A percentile compares a stretch with the other conserved stretches of the same genome.
Conservation (phyloP, 2,888 invertebrate species). For the Cylloceria caligata region DNA sequence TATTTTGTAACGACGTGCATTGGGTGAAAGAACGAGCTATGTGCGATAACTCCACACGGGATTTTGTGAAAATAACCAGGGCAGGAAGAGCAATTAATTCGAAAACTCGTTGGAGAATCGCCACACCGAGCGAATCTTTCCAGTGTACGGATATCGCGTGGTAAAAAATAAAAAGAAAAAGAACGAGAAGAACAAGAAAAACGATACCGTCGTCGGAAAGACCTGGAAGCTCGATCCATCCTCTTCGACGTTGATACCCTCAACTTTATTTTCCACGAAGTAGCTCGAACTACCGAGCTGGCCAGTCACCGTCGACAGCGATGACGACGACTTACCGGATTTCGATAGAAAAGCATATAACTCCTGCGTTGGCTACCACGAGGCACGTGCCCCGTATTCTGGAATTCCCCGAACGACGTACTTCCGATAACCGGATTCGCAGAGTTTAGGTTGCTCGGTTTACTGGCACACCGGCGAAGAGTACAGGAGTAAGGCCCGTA, state of each 20-base stretch:
- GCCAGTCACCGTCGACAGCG: not conserved
- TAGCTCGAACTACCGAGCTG: not conserved
- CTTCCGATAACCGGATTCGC: constrained; percentile 48
- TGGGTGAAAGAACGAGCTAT: not conserved
- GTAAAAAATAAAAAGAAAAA: not conserved
- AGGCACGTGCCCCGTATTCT: constrained; percentile 35
- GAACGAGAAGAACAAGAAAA: not conserved
- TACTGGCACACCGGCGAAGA: not conserved
- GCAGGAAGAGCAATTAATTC: constrained; percentile 31
- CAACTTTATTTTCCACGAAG: constrained; percentile 31
- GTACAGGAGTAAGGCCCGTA: not conserved
- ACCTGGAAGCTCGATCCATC: constrained; percentile 13
- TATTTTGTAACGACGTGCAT: constrained; percentile 14
- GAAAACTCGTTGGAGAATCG: constrained; percentile 9
- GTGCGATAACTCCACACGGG: constrained; percentile 1
- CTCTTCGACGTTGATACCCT: constrained; percentile 35
- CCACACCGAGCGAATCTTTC: constrained; percentile 4
- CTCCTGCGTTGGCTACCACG: not conserved
- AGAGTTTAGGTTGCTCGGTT: constrained; percentile 34
- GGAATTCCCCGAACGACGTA: constrained; percentile 32
- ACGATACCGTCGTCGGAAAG: not conserved
- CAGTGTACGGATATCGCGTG: not conserved
- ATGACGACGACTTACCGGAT: constrained; percentile 27
- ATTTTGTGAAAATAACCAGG: constrained; percentile 15
- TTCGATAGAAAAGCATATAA: constrained; percentile 21